These are phyloP conservation scores for Scolopax rusticola DNA, from an alignment of 2,797 vertebrate species.

Conservation along the genomic window DNA sequence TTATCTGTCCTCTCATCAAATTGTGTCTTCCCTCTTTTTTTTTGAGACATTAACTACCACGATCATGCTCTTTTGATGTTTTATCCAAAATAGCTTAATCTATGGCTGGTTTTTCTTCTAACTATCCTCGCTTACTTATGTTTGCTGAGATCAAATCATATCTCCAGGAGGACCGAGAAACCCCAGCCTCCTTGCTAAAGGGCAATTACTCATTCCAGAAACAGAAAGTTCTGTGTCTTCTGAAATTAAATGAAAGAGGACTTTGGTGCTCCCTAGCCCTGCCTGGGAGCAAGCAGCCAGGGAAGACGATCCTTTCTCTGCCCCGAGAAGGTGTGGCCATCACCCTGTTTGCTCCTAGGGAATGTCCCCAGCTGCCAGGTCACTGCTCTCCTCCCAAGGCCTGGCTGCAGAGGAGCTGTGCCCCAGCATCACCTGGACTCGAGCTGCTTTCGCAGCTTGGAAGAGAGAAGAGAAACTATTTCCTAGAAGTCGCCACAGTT, in stretches of 20 bases:
- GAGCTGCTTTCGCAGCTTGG: background rate
- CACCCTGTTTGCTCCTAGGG: background rate
- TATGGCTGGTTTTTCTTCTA: background rate
- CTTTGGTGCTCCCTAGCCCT: background rate
- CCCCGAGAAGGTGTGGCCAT: background rate
- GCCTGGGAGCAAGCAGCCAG: background rate
- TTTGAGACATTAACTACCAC: background rate
- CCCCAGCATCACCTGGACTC: rapidly evolving
- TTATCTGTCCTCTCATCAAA: background rate
- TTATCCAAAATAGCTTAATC: background rate
- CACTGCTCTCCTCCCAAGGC: background rate
- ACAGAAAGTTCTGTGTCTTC: background rate
- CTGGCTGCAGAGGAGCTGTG: background rate
- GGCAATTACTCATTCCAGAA: background rate
- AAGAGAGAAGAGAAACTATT: background rate
- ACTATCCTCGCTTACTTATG: background rate
- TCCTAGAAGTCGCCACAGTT: rapidly evolving
- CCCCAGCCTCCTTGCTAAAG: background rate
- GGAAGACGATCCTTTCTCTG: background rate
- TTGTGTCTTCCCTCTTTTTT: background rate
- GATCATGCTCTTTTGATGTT: background rate
- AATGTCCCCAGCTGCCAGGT: background rate
- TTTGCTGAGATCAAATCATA: background rate
- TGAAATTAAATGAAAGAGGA: background rate
- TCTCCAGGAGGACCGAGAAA: background rate